A percentile compares a stretch with the other conserved stretches of the same genome.
These are phyloP conservation scores for Asteroscopus sphinx DNA, from an alignment of 2,888 invertebrate genomes.

Conservation along the genomic window DNA sequence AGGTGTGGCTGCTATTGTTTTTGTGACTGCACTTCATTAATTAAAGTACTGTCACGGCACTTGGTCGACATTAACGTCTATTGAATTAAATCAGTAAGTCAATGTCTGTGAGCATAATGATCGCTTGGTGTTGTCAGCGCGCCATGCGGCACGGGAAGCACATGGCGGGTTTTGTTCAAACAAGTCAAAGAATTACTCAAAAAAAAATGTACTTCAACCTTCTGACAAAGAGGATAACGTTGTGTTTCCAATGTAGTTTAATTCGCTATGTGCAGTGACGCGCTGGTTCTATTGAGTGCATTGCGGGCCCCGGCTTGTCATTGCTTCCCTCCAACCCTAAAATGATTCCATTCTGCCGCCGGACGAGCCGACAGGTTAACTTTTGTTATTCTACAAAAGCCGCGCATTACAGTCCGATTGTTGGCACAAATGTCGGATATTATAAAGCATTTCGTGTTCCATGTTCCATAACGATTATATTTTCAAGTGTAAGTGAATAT, in stretches of 20 bases:
- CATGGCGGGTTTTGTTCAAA: slow-evolving; percentile 79
- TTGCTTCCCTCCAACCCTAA: slow-evolving; percentile 89
- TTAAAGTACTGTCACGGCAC: slow-evolving; percentile 43
- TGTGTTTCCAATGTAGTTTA: slow-evolving; percentile 39
- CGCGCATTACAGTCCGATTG: slow-evolving; percentile 86
- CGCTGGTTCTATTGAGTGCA: slow-evolving; percentile 70
- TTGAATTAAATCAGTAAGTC: slow-evolving; percentile 79
- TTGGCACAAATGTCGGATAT: slow-evolving; percentile 88
- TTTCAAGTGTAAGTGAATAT: slow-evolving; percentile 63
- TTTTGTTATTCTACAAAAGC: slow-evolving; percentile 88
- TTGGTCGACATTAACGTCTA: slow-evolving; percentile 50
- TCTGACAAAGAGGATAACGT: slow-evolving; percentile 50
- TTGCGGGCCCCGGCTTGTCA: slow-evolving; percentile 85
- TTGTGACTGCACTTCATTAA: slow-evolving; percentile 33
- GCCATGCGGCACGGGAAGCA: slow-evolving; percentile 81
- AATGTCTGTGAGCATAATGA: slow-evolving; percentile 76
- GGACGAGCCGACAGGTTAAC: slow-evolving; percentile 88
- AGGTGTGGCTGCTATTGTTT: slow-evolving; percentile 39
- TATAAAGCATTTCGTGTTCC: slow-evolving; percentile 84
- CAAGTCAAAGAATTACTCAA: slow-evolving; percentile 53
- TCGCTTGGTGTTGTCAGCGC: slow-evolving; percentile 82
- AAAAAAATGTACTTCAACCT: slow-evolving; percentile 20
- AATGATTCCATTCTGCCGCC: slow-evolving; percentile 84
- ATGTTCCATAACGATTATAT: slow-evolving; percentile 73
- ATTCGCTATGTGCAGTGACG: slow-evolving; percentile 42